Evolutionary conservation across 92 coral and sea anemone species (phyloP), one percentile per base, ranked within the genome.

Genomic region (Porites rus): DNA sequence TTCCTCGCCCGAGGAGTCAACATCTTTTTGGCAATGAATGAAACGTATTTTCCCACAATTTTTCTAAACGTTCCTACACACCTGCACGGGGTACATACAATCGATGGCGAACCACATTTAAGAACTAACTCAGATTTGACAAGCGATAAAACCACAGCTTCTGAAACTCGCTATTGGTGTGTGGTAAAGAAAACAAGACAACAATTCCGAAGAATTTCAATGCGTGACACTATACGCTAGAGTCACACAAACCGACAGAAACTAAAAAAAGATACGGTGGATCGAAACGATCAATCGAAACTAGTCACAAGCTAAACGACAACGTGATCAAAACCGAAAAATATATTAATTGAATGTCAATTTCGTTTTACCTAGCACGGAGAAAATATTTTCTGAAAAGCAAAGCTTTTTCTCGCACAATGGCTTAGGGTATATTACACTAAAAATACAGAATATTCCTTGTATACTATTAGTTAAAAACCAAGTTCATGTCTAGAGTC

Each of bases 61-160:
- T 56, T 28, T 25, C 46, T 54, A 19, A 1, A n/a, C 63, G 78
- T 74, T 74, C 17, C 64, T 11, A 1, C 53, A 74, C 85, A 81
- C 85, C 85, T 81, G 85, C 56, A 51, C 25, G 20, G n/a, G 0
- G 19, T 38, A 58, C 16, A 60, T 65, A 20, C 12, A 79, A 50
- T 74, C 18, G 46, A 65, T 65, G 38, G 50, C 53, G 16, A 24
- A 54, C 85, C 58, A 80, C 25, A 68, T 68, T 68, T 69, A 76
- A 54, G 31, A 31, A 58, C 53, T 17, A 53, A 75, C 28, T 67
- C 74, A 50, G 83, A 69, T 69, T 25, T 24, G 19, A 22, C 12
- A 78, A 18, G 72, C 38, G 83, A 65, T 65, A 66, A 24, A 14
- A 69, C 61, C 56, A 69, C 64, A 31, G 21, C 22, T 52, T 69